Conservation (phyloP, 2,113 vertebrate genomes). For the Oceanites oceanicus region DNA sequence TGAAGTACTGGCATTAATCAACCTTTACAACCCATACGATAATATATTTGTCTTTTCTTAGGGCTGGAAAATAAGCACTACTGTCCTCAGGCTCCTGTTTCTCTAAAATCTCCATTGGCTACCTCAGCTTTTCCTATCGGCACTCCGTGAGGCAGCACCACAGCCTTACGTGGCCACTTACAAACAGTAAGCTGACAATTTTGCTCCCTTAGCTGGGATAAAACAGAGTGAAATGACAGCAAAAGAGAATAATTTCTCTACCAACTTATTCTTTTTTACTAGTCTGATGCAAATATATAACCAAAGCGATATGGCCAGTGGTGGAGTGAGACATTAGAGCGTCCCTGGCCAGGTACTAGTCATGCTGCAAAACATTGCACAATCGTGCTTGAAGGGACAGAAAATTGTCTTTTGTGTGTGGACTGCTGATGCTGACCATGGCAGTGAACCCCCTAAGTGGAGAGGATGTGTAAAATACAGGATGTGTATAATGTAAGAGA, state of each 20-base stretch:
- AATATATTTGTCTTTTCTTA: not conserved
- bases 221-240: not conserved
- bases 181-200: not conserved
- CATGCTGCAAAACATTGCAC: not conserved
- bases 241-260: not conserved
- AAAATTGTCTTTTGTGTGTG: not conserved
- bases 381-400: not conserved
- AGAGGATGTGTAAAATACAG: not conserved
- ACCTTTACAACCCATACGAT: not conserved
- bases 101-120: not conserved
- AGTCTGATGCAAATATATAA: not conserved
- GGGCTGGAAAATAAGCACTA: not conserved
- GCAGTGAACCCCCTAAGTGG: not conserved
- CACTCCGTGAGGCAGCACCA: not conserved
- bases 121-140: not conserved
- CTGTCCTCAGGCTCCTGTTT: not conserved
- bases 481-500: accelerated
- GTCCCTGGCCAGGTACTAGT: accelerated
- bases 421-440: not conserved
- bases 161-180: not conserved
- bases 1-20: not conserved
- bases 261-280: not conserved
- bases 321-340: not conserved
- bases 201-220: not conserved
- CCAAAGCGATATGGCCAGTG: accelerated